Evolutionary conservation across 2,797 vertebrate genomes (phyloP), one percentile per base, ranked within the genome.

Genomic region (Gambelia wislizenii): DNA sequence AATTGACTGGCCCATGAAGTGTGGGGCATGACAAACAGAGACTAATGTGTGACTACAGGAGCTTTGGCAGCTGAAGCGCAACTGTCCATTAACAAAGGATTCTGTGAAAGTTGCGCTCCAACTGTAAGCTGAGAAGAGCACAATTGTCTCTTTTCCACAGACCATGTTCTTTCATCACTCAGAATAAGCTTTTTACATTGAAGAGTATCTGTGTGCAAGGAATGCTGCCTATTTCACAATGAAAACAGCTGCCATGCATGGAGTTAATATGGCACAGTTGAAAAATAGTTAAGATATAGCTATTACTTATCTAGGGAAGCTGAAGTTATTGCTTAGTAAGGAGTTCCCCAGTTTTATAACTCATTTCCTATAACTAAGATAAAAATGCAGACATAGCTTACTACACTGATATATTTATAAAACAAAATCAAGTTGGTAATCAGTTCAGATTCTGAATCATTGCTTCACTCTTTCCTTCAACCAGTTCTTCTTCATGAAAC

Each of bases 21-120:
- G 49, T 70, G 59, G 39, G 64, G 39, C 77, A 56, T 33, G 36
- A 12, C 36, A 36, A 33, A 70, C 20, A 30, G 56, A 72, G 8
- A 87, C 79, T 52, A 88, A 56, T 5, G 30, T 49, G 47, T 27
- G 2, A 64, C 54, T 47, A 36, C n/a, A 81, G 56, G 78, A 91
- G 18, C 33, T 49, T 42, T 5, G 44, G 77, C 72, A 87, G 70
- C 16, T 79, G 72, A 87, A 54, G 79, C 79, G 30, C 76, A 86
- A 22, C 74, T 84, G 75, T 84, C 79, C 36, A 77, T 25, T 87
- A 87, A 89, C 27, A 86, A 81, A 93, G 44, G 70, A 36, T 44
- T n/a, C 39, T 49, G 33, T 85, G 70, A 72, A 77, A 76, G 22
- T 61, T 78, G 39, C 61, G 2, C 14, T 78, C 42, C 75, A 82